Percentiles rank a stretch among this genome's conserved stretches.
These are phyloP conservation scores for Falco novaeseelandiae DNA, from an alignment of 2,797 vertebrate species.

Conservation along the genomic window DNA sequence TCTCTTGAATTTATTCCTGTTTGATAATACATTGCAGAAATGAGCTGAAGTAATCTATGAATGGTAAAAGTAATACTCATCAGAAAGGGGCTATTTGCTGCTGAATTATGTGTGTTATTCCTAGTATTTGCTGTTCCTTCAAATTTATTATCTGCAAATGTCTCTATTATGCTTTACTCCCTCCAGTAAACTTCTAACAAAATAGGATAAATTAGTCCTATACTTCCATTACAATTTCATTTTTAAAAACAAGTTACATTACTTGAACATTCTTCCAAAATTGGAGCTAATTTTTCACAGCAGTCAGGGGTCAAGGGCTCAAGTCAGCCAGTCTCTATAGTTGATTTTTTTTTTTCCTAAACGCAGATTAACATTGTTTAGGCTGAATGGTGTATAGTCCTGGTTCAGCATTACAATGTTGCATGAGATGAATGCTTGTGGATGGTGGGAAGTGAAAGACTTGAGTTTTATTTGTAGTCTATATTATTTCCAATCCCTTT, in stretches of 20 bases:
- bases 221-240: neutral
- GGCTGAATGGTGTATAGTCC: neutral
- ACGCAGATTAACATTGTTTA: neutral
- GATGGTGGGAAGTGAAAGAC: neutral
- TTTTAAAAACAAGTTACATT: neutral
- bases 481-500: neutral
- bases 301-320: neutral
- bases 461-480: neutral
- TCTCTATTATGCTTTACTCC: neutral
- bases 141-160: neutral
- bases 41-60: neutral
- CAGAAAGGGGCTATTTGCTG: neutral
- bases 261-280: neutral
- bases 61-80: neutral
- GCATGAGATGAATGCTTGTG: neutral
- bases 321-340: neutral
- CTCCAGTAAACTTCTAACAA: neutral
- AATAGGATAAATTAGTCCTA: neutral
- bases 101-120: neutral
- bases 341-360: neutral
- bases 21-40: neutral
- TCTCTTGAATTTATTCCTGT: neutral
- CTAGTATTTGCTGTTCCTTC: neutral
- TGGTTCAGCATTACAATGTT: neutral
- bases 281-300: neutral